Conservation (phyloP, 2,113 vertebrate species). For the Onychostruthus taczanowskii region DNA sequence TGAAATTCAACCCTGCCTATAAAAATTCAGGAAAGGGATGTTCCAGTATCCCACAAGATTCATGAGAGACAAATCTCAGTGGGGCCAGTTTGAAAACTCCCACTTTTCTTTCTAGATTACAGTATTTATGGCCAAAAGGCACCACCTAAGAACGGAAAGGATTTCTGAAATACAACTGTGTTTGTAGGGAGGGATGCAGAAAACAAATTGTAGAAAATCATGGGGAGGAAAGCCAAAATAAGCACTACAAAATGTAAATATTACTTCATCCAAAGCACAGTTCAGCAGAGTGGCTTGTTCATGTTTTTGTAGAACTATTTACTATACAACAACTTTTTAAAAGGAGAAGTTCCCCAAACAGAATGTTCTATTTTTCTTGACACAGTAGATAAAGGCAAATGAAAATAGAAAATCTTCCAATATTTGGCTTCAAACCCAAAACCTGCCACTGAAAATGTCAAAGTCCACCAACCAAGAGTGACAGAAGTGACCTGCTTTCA, state of each 20-base stretch:
- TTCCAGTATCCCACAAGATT: neutral
- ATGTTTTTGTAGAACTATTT: neutral
- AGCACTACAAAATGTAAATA: conserved; percentile 21
- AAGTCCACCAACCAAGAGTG: neutral
- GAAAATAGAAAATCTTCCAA: neutral
- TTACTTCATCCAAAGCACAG: neutral
- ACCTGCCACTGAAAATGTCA: neutral
- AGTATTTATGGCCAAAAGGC: neutral
- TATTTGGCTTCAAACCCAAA: neutral
- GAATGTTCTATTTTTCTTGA: neutral
- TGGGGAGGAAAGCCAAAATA: neutral
- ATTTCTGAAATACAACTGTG: conserved; percentile 1
- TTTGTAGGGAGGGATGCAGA: neutral
- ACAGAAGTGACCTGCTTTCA: neutral
- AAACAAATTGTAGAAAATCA: neutral
- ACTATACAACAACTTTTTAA: neutral
- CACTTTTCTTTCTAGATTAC: neutral
- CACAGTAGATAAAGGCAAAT: neutral
- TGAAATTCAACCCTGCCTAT: neutral
- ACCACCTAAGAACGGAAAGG: neutral
- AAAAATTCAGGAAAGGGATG: neutral
- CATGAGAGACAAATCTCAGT: neutral
- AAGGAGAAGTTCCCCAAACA: neutral
- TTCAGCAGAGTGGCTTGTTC: neutral
- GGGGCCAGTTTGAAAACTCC: neutral